Evolutionary conservation across 2,888 invertebrate genomes (phyloP), one percentile per base, ranked within the genome.

Genomic region (Eubasilissa splendida): DNA sequence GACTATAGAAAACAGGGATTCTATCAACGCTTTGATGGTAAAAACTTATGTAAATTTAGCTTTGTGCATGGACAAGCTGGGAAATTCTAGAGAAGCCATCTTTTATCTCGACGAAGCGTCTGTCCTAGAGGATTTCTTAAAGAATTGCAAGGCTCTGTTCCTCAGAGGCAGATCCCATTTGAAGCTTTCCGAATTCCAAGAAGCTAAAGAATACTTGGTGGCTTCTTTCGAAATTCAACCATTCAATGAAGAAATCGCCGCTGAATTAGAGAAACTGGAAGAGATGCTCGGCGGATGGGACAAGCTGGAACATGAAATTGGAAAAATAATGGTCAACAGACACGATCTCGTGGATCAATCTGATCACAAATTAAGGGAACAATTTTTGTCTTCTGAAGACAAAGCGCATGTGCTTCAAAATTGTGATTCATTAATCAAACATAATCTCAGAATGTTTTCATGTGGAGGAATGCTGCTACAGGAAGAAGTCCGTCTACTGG

Each of bases 11-110:
- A 78, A 63, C 56, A 60, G 73, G 50, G 56, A 73, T 31, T 12
- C 52, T 8, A 60, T 78, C 14, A 56, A 78, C 12, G 54, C 58
- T 52, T 31, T 73, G 11, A 53, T 68, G 56, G 53, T 73, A 9
- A 78, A 78, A 42, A 78, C 65, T 11, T 78, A 73, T 54, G 54
- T 78, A 10, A 78, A 78, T 63, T 54, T 78, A 53, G 78, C 78
- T 4, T 53, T 78, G 9, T 73, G 73, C 53, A 73, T 63, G 60
- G 78, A 78, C 31, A 60, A 22, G 52, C 9, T 52, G 22, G 73
- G 73, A 53, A 73, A 78, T 63, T 7, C 31, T 9, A 22, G 54
- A 50, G 60, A 78, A 12, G 80, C 53, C 65, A 14, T 80, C 9
- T 66, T 22, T 52, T 80, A 75, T 52, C 33, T 80, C 11, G 80